phyloP scores from a whole-genome alignment of 2,113 vertebrate genomes.

The Myrmophylax atrothorax region DNA sequence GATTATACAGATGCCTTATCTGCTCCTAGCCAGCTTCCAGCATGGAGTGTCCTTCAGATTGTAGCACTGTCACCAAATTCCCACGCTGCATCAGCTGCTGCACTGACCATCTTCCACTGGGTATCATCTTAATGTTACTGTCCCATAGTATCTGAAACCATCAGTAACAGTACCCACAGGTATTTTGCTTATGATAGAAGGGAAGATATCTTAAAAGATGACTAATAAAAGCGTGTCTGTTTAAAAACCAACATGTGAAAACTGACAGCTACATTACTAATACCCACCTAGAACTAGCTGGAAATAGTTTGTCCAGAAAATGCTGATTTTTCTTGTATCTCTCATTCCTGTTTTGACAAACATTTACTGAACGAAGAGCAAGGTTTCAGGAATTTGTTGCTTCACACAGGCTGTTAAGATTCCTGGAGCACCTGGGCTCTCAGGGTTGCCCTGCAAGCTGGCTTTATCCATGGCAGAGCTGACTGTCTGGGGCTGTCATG shows the following conservation, averaged over 20 bases:
- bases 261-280: not conserved
- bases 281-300: not conserved
- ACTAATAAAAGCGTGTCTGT: not conserved
- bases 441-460: not conserved
- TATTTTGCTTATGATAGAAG: not conserved
- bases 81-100: fast-evolving
- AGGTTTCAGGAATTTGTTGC: slow-evolving; percentile 30
- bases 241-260: not conserved
- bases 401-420: slow-evolving; percentile 31
- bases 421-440: slow-evolving; percentile 21
- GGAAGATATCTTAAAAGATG: not conserved
- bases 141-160: not conserved
- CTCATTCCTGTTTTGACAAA: slow-evolving; percentile 26
- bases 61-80: not conserved
- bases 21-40: not conserved
- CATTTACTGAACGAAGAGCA: slow-evolving; percentile 15
- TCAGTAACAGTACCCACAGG: not conserved
- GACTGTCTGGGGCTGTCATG: not conserved
- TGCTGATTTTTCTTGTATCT: not conserved
- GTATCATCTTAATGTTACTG: not conserved
- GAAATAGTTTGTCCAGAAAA: slow-evolving; percentile 10
- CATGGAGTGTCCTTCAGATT: not conserved
- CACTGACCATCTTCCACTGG: not conserved
- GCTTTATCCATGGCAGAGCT: not conserved
- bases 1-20: not conserved